Evolutionary conservation across 23 tunicate genomes (phyloP).

Genomic region (Diplosoma virens): DNA sequence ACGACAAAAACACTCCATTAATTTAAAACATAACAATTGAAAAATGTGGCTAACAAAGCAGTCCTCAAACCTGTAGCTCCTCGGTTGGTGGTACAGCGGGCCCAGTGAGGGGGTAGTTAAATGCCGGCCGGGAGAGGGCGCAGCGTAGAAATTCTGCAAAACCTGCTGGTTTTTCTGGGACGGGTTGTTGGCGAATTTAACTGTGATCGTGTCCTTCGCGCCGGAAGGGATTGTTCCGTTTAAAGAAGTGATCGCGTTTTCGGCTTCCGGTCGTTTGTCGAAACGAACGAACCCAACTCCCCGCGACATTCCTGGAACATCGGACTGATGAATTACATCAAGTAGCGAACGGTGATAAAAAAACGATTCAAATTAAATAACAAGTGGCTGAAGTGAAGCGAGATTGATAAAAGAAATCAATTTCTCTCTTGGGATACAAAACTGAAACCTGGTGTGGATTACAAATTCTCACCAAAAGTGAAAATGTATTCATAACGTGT

Average conservation of each 20-base stretch:
- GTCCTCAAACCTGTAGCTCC: constrained; percentile 83
- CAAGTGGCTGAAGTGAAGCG: too few species aligned
- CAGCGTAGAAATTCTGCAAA: constrained; percentile 66
- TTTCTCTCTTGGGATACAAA: too few species aligned
- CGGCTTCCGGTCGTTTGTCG: constrained; percentile 93
- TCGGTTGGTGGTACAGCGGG: constrained; percentile 66
- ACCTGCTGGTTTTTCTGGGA: constrained; percentile 89
- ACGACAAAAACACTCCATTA: too few species aligned
- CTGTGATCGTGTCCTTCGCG: constrained; percentile 77
- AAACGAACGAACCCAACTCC: constrained; percentile 98
- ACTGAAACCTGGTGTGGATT: too few species aligned
- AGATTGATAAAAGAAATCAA: too few species aligned
- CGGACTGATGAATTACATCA: too few species aligned
- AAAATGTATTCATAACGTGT: too few species aligned
- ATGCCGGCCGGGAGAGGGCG: constrained; percentile 57
- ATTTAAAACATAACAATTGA: too few species aligned
- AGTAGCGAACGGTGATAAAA: too few species aligned
- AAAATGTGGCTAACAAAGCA: too few species aligned
- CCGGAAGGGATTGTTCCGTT: constrained; percentile 80
- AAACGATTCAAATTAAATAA: too few species aligned
- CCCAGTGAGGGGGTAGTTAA: constrained; percentile 49
- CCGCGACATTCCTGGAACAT: constrained; percentile 79
- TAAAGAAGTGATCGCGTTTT: constrained; percentile 72
- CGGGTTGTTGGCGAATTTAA: constrained; percentile 87
- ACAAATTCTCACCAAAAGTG: too few species aligned